Evolutionary conservation across 2,797 vertebrate species (phyloP), one percentile per base, ranked within the genome.

Genomic region (Lophius americanus): DNA sequence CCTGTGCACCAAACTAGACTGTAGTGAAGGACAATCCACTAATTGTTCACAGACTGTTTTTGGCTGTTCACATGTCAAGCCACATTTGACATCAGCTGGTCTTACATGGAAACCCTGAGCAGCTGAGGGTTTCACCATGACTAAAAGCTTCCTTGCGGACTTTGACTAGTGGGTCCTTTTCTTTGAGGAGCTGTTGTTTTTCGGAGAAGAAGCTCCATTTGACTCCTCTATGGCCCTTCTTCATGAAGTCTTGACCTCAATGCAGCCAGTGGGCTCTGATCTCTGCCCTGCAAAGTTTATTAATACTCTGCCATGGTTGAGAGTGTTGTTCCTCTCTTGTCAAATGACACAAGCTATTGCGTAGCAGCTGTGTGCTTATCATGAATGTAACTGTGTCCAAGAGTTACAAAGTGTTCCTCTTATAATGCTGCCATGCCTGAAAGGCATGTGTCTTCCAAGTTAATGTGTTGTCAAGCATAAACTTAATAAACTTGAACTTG

Each of bases 91-190:
- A 60, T 75, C 56, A 72, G 50, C 14, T 2, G 36, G 38, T 7
- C 47, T 52, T 73, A 14, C 3, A 39, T 76, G 60, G 76, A 82
- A 86, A 79, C 38, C 38, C 14, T 44, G 66, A 76, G 71, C 75
- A 59, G 70, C 68, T 70, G 69, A 80, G 78, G 39, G 51, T 38
- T 8, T 2, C 55, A 75, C 65, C 60, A 59, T 74, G 78, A 77
- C 79, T 81, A 78, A 83, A 75, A 51, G 48, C 73, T 66, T 23
- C 48, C 59, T 60, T 2, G 23, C 73, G 78, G 78, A 83, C 73
- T 62, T 4, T 37, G 64, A 32, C 55, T 32, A 56, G 76, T 79
- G 62, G 33, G 32, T 57, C 61, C n/a, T 56, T 5, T 51, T 69
- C 51, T 60, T 5, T 54, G 57, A 66, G 35, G 57, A 33, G 42